Conservation (phyloP, 2,113 vertebrate genomes). For the Acinonyx jubatus region DNA sequence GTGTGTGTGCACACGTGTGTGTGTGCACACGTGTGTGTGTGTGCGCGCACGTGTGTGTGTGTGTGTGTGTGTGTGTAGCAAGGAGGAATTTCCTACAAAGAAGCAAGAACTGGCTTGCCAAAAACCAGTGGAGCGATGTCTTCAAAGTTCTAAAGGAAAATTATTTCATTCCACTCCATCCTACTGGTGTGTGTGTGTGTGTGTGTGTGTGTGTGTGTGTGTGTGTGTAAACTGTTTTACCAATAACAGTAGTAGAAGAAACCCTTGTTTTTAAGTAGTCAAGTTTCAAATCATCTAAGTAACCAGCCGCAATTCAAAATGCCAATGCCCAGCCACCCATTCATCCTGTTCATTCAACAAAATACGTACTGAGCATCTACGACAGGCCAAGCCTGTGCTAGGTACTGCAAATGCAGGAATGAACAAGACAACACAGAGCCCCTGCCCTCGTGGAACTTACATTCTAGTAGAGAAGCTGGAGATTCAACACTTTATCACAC, state of each 20-base stretch:
- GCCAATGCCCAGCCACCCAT: not conserved
- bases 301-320: not conserved
- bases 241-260: not conserved
- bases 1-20: too few relatives aligned
- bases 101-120: constrained; percentile 22
- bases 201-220: too few relatives aligned
- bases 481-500: not conserved
- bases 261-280: not conserved
- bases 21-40: not conserved
- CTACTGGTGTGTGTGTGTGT: not conserved
- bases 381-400: not conserved
- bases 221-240: not conserved
- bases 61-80: rapidly evolving
- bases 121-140: not conserved
- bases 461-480: not conserved
- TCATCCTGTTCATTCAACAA: not conserved
- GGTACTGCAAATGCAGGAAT: not conserved
- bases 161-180: not conserved
- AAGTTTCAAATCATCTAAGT: not conserved
- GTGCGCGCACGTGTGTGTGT: rapidly evolving
- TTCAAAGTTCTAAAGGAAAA: constrained; percentile 21
- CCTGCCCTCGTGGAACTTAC: not conserved
- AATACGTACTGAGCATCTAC: not conserved
- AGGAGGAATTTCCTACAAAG: not conserved
- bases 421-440: not conserved